A percentile compares a stretch with the other conserved stretches of the same genome.
Evolutionary conservation across 1,140 invertebrate genomes (phyloP).

Genomic region (Aphaenogaster rudis): DNA sequence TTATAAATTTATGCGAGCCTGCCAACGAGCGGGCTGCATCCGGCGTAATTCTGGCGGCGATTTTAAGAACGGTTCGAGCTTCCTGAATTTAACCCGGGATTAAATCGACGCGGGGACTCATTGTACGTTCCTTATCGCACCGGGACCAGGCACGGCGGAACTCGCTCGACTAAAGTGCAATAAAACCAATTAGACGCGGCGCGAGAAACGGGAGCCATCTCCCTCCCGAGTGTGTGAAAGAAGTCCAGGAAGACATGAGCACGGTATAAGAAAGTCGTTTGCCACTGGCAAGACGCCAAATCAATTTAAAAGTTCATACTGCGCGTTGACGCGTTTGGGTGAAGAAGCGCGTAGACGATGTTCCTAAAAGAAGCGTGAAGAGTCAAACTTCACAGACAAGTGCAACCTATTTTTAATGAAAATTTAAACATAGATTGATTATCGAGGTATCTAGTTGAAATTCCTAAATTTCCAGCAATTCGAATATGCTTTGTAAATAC

Average conservation of each 20-base stretch:
- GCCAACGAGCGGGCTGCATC: conserved; percentile 53
- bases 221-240: conserved; percentile 52
- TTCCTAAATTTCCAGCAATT: not conserved
- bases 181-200: conserved; percentile 83
- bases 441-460: not conserved
- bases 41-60: conserved; percentile 67
- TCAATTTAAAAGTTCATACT: conserved; percentile 85
- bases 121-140: conserved; percentile 73
- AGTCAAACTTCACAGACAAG: conserved; percentile 17
- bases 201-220: conserved; percentile 55
- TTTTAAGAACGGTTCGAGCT: conserved; percentile 69
- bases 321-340: conserved; percentile 71
- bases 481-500: not conserved
- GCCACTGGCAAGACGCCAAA: conserved; percentile 84
- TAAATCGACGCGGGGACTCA: conserved; percentile 65
- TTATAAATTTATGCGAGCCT: conserved; percentile 58
- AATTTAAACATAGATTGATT: conserved; percentile 27
- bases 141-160: conserved; percentile 70
- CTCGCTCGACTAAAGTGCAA: conserved; percentile 76
- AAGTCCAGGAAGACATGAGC: conserved; percentile 64
- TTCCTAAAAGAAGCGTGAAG: conserved; percentile 19
- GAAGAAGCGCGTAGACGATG: conserved; percentile 70
- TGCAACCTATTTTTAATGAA: not conserved
- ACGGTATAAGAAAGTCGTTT: conserved; percentile 77
- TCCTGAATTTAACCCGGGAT: conserved; percentile 55